Conservation (phyloP, 2,797 vertebrate species). For the Hirundo rustica region DNA sequence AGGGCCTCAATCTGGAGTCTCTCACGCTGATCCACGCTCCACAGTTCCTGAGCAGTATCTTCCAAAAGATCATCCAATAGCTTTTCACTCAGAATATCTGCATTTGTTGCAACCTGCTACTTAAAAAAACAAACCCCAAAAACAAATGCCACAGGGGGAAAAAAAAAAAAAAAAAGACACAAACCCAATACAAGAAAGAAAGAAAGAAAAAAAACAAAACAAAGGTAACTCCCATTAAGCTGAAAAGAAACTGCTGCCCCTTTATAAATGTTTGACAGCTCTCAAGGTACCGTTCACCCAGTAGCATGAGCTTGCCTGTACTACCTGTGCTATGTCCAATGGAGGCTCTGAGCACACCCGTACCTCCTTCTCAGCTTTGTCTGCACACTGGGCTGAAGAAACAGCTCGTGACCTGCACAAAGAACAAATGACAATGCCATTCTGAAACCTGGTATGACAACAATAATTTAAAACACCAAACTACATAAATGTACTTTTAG, state of each 20-base stretch:
- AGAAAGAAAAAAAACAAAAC: neutral
- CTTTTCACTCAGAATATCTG: conserved; percentile 66
- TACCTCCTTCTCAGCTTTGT: conserved; percentile 73
- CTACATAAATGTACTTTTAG: neutral
- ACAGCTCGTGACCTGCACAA: conserved; percentile 69
- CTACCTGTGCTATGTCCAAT: conserved; percentile 80
- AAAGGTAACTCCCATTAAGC: neutral
- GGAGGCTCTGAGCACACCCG: conserved; percentile 75
- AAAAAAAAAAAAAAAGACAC: neutral
- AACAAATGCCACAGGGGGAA: neutral
- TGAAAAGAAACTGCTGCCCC: neutral
- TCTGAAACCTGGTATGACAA: neutral
- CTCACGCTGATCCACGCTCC: conserved; percentile 58
- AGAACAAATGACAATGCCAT: neutral
- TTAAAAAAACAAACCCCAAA: neutral
- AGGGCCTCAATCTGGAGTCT: conserved; percentile 46
- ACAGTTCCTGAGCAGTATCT: conserved; percentile 63
- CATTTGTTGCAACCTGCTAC: conserved; percentile 67
- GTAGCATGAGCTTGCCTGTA: neutral
- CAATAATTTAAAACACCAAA: neutral
- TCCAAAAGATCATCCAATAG: conserved; percentile 78
- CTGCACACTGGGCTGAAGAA: conserved; percentile 74
- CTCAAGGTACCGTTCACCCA: neutral
- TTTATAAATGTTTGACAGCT: neutral
- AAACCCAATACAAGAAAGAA: neutral